Evolutionary conservation across 2,888 invertebrate species (phyloP), one percentile per base, ranked within the genome.

Genomic region (Taphrorychus bicolor): DNA sequence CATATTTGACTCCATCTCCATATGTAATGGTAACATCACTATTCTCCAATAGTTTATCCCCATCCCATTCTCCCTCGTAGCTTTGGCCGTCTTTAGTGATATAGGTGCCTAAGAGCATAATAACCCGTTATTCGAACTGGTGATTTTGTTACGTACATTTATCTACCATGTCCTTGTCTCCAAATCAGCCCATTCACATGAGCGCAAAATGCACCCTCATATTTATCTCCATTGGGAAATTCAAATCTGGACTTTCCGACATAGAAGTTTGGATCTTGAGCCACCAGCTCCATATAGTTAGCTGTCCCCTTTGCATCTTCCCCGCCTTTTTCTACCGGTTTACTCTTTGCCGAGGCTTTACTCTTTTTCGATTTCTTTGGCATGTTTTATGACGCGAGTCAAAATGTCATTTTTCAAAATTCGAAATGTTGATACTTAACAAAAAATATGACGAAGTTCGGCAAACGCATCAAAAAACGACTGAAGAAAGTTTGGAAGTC

Each of bases 211-310:
- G 77, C 83, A 0, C 89, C 89, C 0, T 83, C 81, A 70, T 88
- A 89, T 1, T 73, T 80, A 70, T 89, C 89, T 0, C 87, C 87
- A 49, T 88, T 89, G 0, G 81, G 77, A 71, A 87, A 86, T 7
- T 73, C 70, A 74, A 88, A 88, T 41, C 78, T 76, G 0, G 82
- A 84, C 5, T 78, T 73, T n/a, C 78, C 78, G 40, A 52, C 72
- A 61, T 70, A 59, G 68, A 78, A 77, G 69, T 76, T 59, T 0
- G 71, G 72, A 64, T 76, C 75, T 40, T 56, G 18, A 2, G 45
- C 52, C 2, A 64, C 42, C 21, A 65, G 23, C 14, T 57, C 60
- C 9, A 21, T 49, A 23, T 65, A 60, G 5, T 7, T n/a, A 1
- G 14, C 24, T 17, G n/a, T n/a, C n/a, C n/a, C n/a, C n/a, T n/a